Evolutionary conservation across 2,113 vertebrate species (phyloP).

Genomic region (Ranitomeya variabilis): DNA sequence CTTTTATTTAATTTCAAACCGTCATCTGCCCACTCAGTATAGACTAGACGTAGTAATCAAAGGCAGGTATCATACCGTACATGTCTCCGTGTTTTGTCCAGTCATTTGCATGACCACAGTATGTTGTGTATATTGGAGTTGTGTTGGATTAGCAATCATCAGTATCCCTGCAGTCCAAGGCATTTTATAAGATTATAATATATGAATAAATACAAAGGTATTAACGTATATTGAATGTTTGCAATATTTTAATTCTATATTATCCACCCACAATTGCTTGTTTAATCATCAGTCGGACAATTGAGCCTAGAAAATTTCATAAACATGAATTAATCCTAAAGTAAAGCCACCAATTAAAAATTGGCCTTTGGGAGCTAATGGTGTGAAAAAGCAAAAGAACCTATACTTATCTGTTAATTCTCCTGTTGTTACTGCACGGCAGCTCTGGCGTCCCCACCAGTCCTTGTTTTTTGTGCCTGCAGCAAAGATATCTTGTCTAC

Average conservation of each 20-base stretch:
- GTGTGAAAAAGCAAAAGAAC: too few species aligned
- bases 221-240: slow-evolving; percentile 12
- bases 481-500: too few species aligned
- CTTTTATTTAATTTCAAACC: slow-evolving; percentile 9
- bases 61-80: slow-evolving; percentile 17
- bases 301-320: too few species aligned
- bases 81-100: slow-evolving; percentile 27
- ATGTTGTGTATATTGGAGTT: slow-evolving; percentile 51
- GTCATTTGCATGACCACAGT: slow-evolving; percentile 44
- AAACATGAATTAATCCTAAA: too few species aligned
- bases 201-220: slow-evolving; percentile 47
- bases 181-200: slow-evolving; percentile 57
- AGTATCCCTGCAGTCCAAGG: slow-evolving; percentile 26
- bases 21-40: slow-evolving; percentile 22
- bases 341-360: too few species aligned
- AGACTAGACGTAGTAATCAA: slow-evolving; percentile 26
- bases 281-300: background rate
- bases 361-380: too few species aligned
- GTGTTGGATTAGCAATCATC: slow-evolving; percentile 28
- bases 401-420: too few species aligned
- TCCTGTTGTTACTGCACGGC: too few species aligned
- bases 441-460: too few species aligned
- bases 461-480: too few species aligned
- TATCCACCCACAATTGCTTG: background rate
- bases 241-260: background rate